Base-by-base conservation (phyloP, 1,140 invertebrate genomes). In the Lordiphosa collinella region DNA sequence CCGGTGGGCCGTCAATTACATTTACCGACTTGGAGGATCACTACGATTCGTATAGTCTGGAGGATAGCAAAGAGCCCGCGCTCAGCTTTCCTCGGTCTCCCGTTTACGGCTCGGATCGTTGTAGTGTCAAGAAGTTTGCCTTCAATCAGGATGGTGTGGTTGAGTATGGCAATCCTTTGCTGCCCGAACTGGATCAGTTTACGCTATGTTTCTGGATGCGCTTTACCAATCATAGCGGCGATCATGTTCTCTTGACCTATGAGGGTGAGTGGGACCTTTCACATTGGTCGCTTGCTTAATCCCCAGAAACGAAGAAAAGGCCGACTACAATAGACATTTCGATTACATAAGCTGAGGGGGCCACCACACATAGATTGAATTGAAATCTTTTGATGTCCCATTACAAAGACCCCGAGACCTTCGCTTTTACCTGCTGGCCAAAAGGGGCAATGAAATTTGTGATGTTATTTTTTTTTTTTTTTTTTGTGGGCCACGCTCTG, bases 171-270 rank as follows among this genome's bases (percentile, higher is more conserved):
- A 91, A 90, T 11, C 75, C 91, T 12, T 62, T 96, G 5, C 94
- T 96, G 5, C 94, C 94, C 0, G 92, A 95, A 58, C 68, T 95
- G 43, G 94, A 95, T 64, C 94, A 96, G 82, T 95, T 95, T 73
- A 96, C 94, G 0, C 89, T 96, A 0, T 96, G 95, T 72, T 91
- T 92, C 85, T 96, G 95, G 95, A 93, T 91, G 52, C 94, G 95
- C 66, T 95, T 95, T 59, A 92, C 92, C 54, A 96, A 96, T 80
- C 94, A 95, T 71, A 92, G 92, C 9, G 93, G 92, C 41, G 94
- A 96, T 75, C 94, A 96, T 90, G 94, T 94, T 0, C 72, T 96
- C 46, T 94, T 96, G 76, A 95, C 94, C 31, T 96, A 96, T 80
- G 91, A 94, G 87, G 92, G 94, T 95, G 87, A 93, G 92, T 90